Conservation (phyloP, 1,140 invertebrate species). For the Agraylea sexmaculata region DNA sequence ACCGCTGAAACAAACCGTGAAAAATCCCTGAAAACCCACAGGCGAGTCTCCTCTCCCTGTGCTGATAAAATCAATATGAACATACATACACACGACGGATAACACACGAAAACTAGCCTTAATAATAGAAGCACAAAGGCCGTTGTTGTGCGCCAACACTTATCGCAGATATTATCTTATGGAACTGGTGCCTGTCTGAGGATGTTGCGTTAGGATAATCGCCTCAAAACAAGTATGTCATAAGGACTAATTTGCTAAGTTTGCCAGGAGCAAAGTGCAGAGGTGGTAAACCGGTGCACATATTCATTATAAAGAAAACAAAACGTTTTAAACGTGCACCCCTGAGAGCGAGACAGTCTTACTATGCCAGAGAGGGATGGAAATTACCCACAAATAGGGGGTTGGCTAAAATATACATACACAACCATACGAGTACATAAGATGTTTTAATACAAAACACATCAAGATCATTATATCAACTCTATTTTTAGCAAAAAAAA, state of each 20-base stretch:
- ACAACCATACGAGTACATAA: no score
- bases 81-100: conserved; percentile 8
- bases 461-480: no score
- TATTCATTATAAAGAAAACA: conserved; percentile 23
- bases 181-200: conserved; percentile 13
- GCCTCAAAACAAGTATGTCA: not conserved
- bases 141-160: conserved; percentile 17
- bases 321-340: conserved; percentile 12
- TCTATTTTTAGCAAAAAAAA: no score
- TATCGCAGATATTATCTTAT: conserved; percentile 20
- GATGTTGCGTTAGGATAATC: not conserved
- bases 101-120: conserved; percentile 18
- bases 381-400: not conserved
- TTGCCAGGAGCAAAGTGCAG: conserved; percentile 3
- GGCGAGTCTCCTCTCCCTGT: no score
- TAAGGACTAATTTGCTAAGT: conserved; percentile 8
- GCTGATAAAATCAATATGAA: no score
- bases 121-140: conserved; percentile 19
- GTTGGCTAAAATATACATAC: not conserved
- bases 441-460: no score
- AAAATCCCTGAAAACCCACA: no score
- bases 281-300: conserved; percentile 23
- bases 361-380: conserved; percentile 9
- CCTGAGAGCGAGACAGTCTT: conserved; percentile 2
- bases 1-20: no score